These are phyloP conservation scores for Asarcornis scutulata DNA, from an alignment of 2,113 vertebrate species.

Conservation along the genomic window DNA sequence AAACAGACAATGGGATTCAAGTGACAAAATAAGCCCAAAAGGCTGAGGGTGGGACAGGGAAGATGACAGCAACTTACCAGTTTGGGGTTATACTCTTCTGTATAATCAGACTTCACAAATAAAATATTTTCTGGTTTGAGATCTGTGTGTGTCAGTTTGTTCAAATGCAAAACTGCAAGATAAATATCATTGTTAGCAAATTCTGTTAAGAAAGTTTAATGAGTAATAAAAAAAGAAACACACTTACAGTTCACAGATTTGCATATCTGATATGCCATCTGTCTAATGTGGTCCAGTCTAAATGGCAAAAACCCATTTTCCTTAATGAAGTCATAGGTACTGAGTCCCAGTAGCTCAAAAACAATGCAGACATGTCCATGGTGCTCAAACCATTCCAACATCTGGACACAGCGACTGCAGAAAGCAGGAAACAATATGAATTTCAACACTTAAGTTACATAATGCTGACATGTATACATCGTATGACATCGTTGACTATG, in stretches of 20 bases:
- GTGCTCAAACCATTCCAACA: conserved; percentile 91
- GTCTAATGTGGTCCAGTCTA: conserved; percentile 85
- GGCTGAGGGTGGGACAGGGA: too few species aligned
- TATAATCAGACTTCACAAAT: conserved; percentile 86
- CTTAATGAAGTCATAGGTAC: conserved; percentile 92
- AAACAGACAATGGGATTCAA: neutral
- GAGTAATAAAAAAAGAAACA: neutral
- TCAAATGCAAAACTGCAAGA: conserved; percentile 86
- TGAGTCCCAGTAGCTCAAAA: conserved; percentile 90
- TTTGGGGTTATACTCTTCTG: conserved; percentile 81
- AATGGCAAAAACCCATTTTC: conserved; percentile 91
- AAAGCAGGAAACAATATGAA: neutral
- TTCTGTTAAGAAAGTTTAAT: neutral
- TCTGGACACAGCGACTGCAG: conserved; percentile 85
- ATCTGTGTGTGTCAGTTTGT: conserved; percentile 91
- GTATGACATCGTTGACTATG: fast-evolving
- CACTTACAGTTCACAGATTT: conserved; percentile 88
- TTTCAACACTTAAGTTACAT: neutral
- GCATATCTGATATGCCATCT: conserved; percentile 89
- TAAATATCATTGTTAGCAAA: neutral
- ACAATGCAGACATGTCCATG: conserved; percentile 86
- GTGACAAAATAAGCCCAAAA: neutral
- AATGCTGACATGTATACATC: fast-evolving
- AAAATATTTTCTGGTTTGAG: conserved; percentile 94
- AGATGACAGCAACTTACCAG: conserved; percentile 73